phyloP scores from a whole-genome alignment of 2,797 vertebrate genomes.

The Crax fasciolata region DNA sequence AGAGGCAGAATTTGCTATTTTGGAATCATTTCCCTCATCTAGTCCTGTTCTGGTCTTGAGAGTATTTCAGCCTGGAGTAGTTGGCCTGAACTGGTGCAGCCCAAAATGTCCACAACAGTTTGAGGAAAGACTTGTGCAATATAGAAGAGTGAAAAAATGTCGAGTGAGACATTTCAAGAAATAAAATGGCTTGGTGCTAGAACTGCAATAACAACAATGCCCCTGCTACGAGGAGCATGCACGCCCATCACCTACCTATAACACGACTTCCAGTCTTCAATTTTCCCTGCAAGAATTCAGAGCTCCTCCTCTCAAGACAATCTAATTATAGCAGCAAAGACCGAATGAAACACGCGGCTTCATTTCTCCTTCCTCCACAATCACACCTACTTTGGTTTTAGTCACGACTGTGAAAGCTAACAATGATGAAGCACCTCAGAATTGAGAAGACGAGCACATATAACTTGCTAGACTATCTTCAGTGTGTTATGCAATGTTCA shows the following conservation, averaged over 20 bases:
- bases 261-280: background rate
- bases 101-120: background rate
- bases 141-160: background rate
- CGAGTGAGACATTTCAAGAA: background rate
- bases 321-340: background rate
- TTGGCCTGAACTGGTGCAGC: background rate
- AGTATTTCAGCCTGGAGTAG: background rate
- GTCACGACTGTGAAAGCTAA: background rate
- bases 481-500: slow-evolving; percentile 21
- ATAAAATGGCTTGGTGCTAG: background rate
- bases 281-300: background rate
- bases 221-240: background rate
- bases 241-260: background rate
- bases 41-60: background rate
- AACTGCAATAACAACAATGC: background rate
- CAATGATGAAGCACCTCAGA: background rate
- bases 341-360: background rate
- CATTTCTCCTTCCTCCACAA: background rate
- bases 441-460: background rate
- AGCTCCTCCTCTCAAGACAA: background rate
- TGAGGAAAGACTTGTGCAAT: background rate
- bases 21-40: accelerated
- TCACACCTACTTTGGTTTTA: background rate
- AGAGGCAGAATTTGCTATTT: background rate
- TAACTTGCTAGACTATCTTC: background rate